Evolutionary conservation across 2,113 vertebrate species (phyloP), one percentile per base, ranked within the genome.

Genomic region (Leptodactylus fuscus): DNA sequence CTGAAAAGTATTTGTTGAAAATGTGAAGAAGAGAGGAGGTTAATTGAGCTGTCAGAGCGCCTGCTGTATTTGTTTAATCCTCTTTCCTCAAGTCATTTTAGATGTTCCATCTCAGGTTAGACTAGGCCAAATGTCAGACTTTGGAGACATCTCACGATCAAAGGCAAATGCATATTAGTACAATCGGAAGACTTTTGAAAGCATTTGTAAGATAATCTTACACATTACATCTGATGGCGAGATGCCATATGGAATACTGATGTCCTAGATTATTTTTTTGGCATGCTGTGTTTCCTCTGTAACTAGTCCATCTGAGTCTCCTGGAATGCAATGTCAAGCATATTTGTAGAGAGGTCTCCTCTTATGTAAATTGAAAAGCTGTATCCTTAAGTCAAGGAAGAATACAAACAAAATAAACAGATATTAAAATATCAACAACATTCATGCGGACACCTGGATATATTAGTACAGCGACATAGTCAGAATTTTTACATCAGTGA

Each of bases 201-300:
- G 76, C 49, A 70, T 29, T 55, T 85, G 75, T 55, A 80, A 85
- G 83, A 79, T 80, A 79, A 85, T 85, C 75, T 85, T 55, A 79
- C 76, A 80, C 76, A 79, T 80, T 80, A 80, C 62, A 85, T 80
- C 69, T 38, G 15, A 71, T 85, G 83, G 83, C 75, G 16, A 85
- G 32, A 22, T 80, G 83, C 83, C 75, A 85, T 85, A 80, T 79
- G 62, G 75, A 85, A 79, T 80, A 48, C 75, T 85, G 46, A 80
- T 58, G 78, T 53, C 75, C 48, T 70, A 85, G 76, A 85, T 85
- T 85, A 79, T 58, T 41, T 79, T 38, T 85, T 85, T 80, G 83
- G 83, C 83, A 46, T 29, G 27, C 32, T 15, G 22, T 70, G 22
- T 51, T 80, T 85, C 83, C 83, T 38, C 48, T 49, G 58, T 70